Conservation (phyloP, 1,140 invertebrate genomes). For the Brachionus manjavacas region DNA sequence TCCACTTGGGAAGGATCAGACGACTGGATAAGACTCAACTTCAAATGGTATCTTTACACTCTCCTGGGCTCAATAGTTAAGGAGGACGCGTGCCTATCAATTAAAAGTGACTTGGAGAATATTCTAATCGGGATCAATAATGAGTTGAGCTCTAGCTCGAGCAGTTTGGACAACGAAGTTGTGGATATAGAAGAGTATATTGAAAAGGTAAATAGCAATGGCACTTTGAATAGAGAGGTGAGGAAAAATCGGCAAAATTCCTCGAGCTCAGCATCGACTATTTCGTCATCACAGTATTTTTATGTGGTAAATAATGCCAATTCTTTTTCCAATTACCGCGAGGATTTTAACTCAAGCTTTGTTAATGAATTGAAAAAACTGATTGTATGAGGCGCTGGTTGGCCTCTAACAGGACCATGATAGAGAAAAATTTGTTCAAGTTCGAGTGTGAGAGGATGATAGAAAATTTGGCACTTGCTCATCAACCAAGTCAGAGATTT, state of each 20-base stretch:
- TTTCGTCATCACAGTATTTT: slow-evolving; percentile 28
- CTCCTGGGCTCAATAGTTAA: slow-evolving; percentile 61
- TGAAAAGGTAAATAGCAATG: slow-evolving; percentile 6
- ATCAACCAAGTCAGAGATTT: slow-evolving; percentile 19
- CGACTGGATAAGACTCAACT: slow-evolving; percentile 91
- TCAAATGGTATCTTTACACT: slow-evolving; percentile 81
- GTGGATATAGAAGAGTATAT: slow-evolving; percentile 31
- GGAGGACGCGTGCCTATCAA: slow-evolving; percentile 41
- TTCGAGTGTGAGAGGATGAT: slow-evolving; percentile 44
- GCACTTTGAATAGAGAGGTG: neutral
- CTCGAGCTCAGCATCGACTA: slow-evolving; percentile 2
- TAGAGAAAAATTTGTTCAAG: slow-evolving; percentile 50
- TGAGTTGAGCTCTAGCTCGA: slow-evolving; percentile 20
- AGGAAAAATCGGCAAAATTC: slow-evolving; percentile 18
- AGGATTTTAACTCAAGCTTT: slow-evolving; percentile 82
- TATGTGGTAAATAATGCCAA: neutral
- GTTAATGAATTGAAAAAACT: slow-evolving; percentile 77
- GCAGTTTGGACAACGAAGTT: slow-evolving; percentile 24
- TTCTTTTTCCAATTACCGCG: slow-evolving; percentile 60
- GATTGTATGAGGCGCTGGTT: slow-evolving; percentile 81
- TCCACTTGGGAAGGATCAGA: slow-evolving; percentile 79
- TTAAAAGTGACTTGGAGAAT: slow-evolving; percentile 27
- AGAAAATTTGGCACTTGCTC: slow-evolving; percentile 45
- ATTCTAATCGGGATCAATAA: neutral
- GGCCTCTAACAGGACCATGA: slow-evolving; percentile 57